Percentiles rank a stretch among this genome's conserved stretches.
Evolutionary conservation across 1,140 invertebrate genomes (phyloP).

Genomic region (Polypedilum pembai): DNA sequence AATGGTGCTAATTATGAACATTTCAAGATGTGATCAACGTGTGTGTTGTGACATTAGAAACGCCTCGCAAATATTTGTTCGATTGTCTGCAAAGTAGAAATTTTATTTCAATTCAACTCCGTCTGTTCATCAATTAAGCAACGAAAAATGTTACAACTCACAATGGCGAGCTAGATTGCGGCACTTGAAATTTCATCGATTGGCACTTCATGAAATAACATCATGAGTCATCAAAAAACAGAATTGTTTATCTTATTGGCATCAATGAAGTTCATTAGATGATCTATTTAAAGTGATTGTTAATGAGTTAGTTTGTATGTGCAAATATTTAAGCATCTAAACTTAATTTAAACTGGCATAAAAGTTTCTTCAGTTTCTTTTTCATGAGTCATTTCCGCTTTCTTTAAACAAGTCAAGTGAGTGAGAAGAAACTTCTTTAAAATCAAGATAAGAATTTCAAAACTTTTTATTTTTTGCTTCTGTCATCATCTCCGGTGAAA

Average conservation of each 20-base stretch:
- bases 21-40: not conserved
- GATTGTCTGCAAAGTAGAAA: no score
- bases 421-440: no score
- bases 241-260: not conserved
- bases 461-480: no score
- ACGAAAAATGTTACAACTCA: not conserved
- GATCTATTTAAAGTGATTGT: not conserved
- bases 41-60: slow-evolving; percentile 3
- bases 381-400: not conserved
- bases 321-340: no score
- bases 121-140: no score
- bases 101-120: no score
- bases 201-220: not conserved
- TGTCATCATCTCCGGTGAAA: not conserved
- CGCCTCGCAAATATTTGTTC: not conserved
- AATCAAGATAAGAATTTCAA: no score
- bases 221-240: not conserved
- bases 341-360: no score
- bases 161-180: not conserved
- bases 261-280: slow-evolving; percentile 7
- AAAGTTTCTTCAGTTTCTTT: no score
- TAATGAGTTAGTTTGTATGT: no score
- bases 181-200: not conserved
- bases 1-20: slow-evolving; percentile 11
- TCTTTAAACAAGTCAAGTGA: not conserved